Conservation (phyloP, 2,888 invertebrate genomes). For the Neria commutata region DNA sequence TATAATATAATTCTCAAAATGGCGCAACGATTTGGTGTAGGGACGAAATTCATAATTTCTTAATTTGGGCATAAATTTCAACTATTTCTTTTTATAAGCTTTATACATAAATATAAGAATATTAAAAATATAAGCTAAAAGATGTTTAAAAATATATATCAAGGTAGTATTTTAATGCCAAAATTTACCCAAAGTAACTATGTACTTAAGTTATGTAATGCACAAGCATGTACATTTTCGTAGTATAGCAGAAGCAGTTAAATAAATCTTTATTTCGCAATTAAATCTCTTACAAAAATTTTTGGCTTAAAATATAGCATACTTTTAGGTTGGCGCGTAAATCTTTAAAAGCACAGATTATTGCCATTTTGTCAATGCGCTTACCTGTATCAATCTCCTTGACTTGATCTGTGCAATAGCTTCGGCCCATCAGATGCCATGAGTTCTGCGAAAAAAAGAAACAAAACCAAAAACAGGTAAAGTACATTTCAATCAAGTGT, state of each 20-base stretch:
- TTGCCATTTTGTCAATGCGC: slow-evolving; percentile 10
- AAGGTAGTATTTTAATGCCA: slow-evolving; percentile 5
- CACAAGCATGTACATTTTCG: no score
- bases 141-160: not conserved
- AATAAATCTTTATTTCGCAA: no score
- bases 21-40: slow-evolving; percentile 34
- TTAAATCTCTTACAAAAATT: no score
- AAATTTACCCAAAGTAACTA: slow-evolving; percentile 9
- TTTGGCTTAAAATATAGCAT: no score
- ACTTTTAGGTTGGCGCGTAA: no score
- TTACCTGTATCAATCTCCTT: slow-evolving; percentile 41
- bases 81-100: no score
- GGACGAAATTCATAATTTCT: slow-evolving; percentile 14
- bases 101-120: no score
- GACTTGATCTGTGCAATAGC: slow-evolving; percentile 59
- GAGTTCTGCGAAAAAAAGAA: slow-evolving; percentile 65
- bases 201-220: slow-evolving; percentile 4
- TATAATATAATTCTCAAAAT: slow-evolving; percentile 23
- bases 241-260: no score
- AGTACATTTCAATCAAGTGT: no score
- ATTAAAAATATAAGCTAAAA: not conserved
- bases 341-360: no score
- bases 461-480: slow-evolving; percentile 10
- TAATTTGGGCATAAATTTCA: no score
- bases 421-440: slow-evolving; percentile 68